phyloP scores from a whole-genome alignment of 2,113 vertebrate species.

The Corythornis vintsioides region DNA sequence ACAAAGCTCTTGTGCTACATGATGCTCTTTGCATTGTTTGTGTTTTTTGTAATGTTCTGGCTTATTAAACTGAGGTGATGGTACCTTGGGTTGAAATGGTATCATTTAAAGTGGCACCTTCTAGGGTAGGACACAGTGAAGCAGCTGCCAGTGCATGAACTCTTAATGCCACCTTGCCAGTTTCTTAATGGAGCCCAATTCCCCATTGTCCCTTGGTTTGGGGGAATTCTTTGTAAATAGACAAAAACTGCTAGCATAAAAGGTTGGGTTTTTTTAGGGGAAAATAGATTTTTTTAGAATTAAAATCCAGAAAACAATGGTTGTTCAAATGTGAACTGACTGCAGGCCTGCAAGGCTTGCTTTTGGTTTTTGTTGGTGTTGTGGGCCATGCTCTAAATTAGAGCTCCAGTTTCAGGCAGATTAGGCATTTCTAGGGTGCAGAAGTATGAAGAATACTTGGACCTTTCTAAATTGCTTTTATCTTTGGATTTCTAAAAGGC shows the following conservation, averaged over 20 bases:
- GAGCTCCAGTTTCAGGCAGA: slow-evolving; percentile 28
- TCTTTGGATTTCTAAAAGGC: neutral
- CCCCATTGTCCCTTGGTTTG: slow-evolving; percentile 29
- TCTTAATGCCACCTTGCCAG: slow-evolving; percentile 31
- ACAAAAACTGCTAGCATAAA: neutral
- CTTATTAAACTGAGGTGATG: slow-evolving; percentile 88
- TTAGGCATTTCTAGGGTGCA: neutral
- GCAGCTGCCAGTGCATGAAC: slow-evolving; percentile 47
- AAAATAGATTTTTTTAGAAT: neutral
- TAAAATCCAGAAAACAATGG: neutral
- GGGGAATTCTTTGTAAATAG: slow-evolving; percentile 16
- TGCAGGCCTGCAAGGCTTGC: neutral
- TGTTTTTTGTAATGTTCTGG: slow-evolving; percentile 97
- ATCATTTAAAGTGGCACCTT: neutral
- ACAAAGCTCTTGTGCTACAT: slow-evolving; percentile 92
- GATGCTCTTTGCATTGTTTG: slow-evolving; percentile 92
- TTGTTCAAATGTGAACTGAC: neutral
- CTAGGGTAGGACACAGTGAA: slow-evolving; percentile 19
- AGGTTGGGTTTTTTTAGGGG: neutral
- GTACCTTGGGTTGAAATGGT: slow-evolving; percentile 28
- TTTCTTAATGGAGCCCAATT: neutral
- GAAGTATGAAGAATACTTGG: neutral
- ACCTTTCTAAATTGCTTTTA: neutral
- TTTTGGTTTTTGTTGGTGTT: neutral
- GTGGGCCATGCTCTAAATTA: slow-evolving; percentile 51